Base-by-base conservation (phyloP, 1,140 invertebrate genomes). In the Monochamus saltuarius region DNA sequence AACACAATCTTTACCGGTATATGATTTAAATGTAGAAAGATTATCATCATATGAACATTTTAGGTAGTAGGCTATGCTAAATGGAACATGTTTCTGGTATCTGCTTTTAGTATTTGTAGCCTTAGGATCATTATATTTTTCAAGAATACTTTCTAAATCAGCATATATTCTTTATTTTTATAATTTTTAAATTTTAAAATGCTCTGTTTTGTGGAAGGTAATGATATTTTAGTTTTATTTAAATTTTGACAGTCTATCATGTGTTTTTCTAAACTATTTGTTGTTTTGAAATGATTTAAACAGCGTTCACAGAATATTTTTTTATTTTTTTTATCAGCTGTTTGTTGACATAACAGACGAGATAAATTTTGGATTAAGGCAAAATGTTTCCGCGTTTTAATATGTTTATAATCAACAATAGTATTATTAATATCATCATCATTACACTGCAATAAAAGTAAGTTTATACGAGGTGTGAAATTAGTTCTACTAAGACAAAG, bases 11-110 rank as follows among this genome's bases (percentile, higher is more conserved):
- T 29, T 29, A 57, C 67, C 71, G 19, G 56, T 65, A 59, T 69
- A 65, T 6, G 57, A 63, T 54, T 61, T 45, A 63, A 62, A 72
- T 40, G 55, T 72, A 57, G 59, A 71, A 72, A 56, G 68, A 73
- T 14, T 55, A 66, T 60, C 69, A 60, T 54, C n/a, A 54, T 54
- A 54, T 11, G 10, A 11, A 16, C 36, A 54, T 29, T n/a, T n/a
- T 19, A 56, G 22, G 34, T 56, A 56, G 35, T 56, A 45, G n/a
- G 54, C 17, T 17, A 56, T 34, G 46, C 71, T 71, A 46, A 53
- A 69, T 22, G 72, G 65, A 40, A 61, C 55, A 64, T 78, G 73
- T 59, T 73, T 70, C 53, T 72, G 65, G 54, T 59, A 65, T n/a
- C 37, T 38, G 56, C 52, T 16, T 37, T 36, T 56, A 45, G 9